phyloP scores from a whole-genome alignment of 2,797 vertebrate genomes.

The Echiichthys vipera region DNA sequence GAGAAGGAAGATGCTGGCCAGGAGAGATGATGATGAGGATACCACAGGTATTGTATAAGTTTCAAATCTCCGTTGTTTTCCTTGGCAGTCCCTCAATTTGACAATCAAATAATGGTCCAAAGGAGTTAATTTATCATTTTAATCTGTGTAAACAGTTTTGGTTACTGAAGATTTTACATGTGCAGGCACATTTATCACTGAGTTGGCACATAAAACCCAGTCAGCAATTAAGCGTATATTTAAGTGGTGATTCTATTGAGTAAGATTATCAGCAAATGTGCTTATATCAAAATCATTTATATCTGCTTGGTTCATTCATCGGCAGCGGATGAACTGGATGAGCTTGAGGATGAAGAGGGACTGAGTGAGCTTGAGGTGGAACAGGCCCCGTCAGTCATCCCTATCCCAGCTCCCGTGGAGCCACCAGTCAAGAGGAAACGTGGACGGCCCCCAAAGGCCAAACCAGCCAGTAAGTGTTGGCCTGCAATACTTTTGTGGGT shows the following conservation, averaged over 20 bases:
- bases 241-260: background rate
- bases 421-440: constrained; percentile 95
- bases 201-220: background rate
- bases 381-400: constrained; percentile 81
- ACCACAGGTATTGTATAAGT: constrained; percentile 53
- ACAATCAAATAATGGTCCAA: background rate
- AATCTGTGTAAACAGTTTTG: background rate
- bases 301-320: constrained; percentile 35
- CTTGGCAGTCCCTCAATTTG: background rate
- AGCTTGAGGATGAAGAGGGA: constrained; percentile 93
- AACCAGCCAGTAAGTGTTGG: constrained; percentile 63
- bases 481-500: background rate
- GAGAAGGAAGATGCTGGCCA: constrained; percentile 96
- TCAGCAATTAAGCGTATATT: background rate
- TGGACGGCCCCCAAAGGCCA: constrained; percentile 94
- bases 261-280: background rate
- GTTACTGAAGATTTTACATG: background rate
- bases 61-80: no score
- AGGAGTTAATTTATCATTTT: background rate
- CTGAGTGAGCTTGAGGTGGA: constrained; percentile 86
- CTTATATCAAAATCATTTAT: background rate
- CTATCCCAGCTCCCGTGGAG: constrained; percentile 87
- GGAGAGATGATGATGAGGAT: constrained; percentile 88
- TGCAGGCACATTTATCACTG: no score
- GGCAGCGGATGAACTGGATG: constrained; percentile 91